Base-by-base conservation (phyloP, 1,140 invertebrate species). In the Lepidurus couesii region DNA sequence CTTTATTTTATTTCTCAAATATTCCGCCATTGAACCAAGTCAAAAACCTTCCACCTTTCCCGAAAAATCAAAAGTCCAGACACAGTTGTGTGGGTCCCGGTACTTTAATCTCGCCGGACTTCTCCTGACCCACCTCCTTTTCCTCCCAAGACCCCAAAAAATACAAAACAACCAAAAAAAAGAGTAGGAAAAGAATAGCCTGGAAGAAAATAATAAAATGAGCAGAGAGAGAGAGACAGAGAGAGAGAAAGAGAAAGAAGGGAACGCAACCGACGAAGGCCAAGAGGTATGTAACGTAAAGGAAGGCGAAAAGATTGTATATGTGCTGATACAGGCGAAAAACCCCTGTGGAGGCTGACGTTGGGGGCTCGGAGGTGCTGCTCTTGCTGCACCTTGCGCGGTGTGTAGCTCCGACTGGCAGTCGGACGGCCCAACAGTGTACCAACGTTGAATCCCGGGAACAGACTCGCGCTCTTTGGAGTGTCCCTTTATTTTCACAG, bases 191-290 rank as follows among this genome's bases (percentile, higher is more conserved):
- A 47, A 24, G 53, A 78, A 80, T 21, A 81, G 44, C 6, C 44
- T 73, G 13, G 26, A 75, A 34, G 78, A 74, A 73, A 73, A 78
- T 21, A 42, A 65, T 53, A 75, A 24, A 45, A 73, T 73, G 74
- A 73, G 24, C 73, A 34, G 42, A 77, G 44, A 44, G 7, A 53
- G 45, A 42, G 24, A 65, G 11, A 26, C 1, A 45, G 42, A n/a
- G 4, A 73, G 44, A 81, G 73, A 16, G 75, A 44, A 42, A 73
- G 75, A 79, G 81, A 81, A 74, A 80, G 53, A 44, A 81, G 76
- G 53, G 74, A 53, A 81, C 47, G 13, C 34, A 78, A 44, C 42
- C 79, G 43, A 42, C 21, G 21, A 74, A 65, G 75, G 75, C 34
- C n/a, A 74, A 74, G 73, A 74, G 21, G 73, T 53, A n/a, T 43